Evolutionary conservation across 1,140 invertebrate genomes (phyloP).

Genomic region (Drosophila nigromelanica): DNA sequence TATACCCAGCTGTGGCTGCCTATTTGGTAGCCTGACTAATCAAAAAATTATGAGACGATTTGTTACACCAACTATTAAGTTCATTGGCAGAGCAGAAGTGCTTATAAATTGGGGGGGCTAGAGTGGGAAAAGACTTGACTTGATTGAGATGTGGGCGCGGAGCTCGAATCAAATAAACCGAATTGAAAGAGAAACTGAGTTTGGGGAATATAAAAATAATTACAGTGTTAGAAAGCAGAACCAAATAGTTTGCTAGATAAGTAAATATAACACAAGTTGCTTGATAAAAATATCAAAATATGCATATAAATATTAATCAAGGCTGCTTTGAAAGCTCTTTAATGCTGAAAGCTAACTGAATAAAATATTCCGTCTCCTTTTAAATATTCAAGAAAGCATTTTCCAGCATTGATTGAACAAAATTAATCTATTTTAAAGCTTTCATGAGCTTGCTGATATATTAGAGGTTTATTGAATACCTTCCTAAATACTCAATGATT

Average conservation of each 20-base stretch:
- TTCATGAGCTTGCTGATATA: too few relatives aligned
- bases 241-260: background rate
- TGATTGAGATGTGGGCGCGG: conserved; percentile 68
- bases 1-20: background rate
- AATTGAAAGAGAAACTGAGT: conserved; percentile 13
- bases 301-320: too few relatives aligned
- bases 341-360: too few relatives aligned
- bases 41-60: conserved; percentile 73
- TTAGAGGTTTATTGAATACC: too few relatives aligned
- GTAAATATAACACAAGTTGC: too few relatives aligned
- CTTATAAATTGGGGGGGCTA: conserved; percentile 13
- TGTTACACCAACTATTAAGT: conserved; percentile 60
- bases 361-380: background rate
- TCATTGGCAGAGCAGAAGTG: conserved; percentile 33
- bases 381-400: background rate
- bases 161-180: conserved; percentile 34
- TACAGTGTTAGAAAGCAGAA: background rate
- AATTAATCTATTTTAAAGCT: too few relatives aligned
- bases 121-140: conserved; percentile 18
- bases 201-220: conserved; percentile 3
- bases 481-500: too few relatives aligned
- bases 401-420: too few relatives aligned
- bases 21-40: conserved; percentile 66
- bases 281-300: background rate
- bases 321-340: too few relatives aligned